phyloP scores from a whole-genome alignment of 1,140 invertebrate genomes.

The Meloidogyne chitwoodi region DNA sequence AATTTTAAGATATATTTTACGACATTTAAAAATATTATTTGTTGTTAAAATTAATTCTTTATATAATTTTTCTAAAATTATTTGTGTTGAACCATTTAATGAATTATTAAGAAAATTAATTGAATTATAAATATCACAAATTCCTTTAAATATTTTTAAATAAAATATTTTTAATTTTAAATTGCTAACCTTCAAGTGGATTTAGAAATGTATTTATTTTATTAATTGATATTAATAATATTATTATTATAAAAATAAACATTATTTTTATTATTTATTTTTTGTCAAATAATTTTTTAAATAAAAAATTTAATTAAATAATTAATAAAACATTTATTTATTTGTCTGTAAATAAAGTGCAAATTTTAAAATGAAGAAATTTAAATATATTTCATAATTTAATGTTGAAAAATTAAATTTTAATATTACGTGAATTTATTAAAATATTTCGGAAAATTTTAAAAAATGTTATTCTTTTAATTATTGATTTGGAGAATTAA shows the following conservation, averaged over 20 bases:
- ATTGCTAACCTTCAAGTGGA: not conserved
- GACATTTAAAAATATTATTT: not conserved
- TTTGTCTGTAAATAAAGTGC: no score
- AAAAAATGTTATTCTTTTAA: no score
- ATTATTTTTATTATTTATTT: no score
- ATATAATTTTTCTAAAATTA: not conserved
- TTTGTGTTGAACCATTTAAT: not conserved
- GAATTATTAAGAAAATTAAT: not conserved
- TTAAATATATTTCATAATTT: no score
- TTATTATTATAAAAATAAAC: not conserved
- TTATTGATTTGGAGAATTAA: no score
- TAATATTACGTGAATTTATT: no score
- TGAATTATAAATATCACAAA: not conserved
- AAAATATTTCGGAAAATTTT: no score
- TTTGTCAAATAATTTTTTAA: no score
- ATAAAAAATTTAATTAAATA: no score
- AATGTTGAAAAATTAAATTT: no score
- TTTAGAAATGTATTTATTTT: not conserved
- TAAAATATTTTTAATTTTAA: not conserved
- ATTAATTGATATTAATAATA: not conserved
- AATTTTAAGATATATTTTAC: not conserved
- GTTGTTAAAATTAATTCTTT: not conserved
- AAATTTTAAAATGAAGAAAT: no score
- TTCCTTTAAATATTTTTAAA: not conserved
- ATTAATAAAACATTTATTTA: no score